Evolutionary conservation across 2,797 vertebrate genomes (phyloP).

Genomic region (Bovichtus variegatus): DNA sequence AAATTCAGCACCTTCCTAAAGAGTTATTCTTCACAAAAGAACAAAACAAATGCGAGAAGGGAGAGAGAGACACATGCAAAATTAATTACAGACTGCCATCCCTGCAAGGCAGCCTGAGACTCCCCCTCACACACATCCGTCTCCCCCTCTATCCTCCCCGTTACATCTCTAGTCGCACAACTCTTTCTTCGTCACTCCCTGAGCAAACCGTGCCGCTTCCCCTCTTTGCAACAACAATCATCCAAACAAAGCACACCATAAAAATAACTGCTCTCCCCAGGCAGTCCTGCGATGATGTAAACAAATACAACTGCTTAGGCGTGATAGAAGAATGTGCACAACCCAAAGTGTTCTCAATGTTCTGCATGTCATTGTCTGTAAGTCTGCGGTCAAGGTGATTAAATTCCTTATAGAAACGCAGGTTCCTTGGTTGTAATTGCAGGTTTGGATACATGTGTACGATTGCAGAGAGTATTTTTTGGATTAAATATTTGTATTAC

Average conservation of each 20-base stretch:
- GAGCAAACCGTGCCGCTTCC: conserved; percentile 60
- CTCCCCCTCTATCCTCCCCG: conserved; percentile 36
- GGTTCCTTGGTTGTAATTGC: conserved; percentile 17
- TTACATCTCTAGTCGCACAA: conserved; percentile 69
- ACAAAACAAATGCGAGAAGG: conserved; percentile 70
- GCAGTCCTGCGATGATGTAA: conserved; percentile 74
- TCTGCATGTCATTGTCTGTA: conserved; percentile 48
- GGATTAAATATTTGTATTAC: too few relatives aligned
- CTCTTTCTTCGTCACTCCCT: conserved; percentile 65
- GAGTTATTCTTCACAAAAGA: conserved; percentile 68
- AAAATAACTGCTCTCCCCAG: conserved; percentile 78
- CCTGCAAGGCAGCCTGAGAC: conserved; percentile 69
- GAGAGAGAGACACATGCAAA: conserved; percentile 78
- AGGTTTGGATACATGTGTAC: conserved; percentile 20
- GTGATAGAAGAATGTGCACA: conserved; percentile 50
- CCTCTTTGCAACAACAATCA: conserved; percentile 70
- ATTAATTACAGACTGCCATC: conserved; percentile 80
- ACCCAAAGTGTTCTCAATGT: conserved; percentile 49
- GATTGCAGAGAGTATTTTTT: too few relatives aligned
- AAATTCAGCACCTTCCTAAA: conserved; percentile 72
- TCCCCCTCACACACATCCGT: conserved; percentile 23
- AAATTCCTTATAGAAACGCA: conserved; percentile 7
- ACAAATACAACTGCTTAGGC: conserved; percentile 76
- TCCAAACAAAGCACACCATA: conserved; percentile 75
- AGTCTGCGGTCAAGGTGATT: conserved; percentile 47